Evolutionary conservation across 2,888 invertebrate genomes (phyloP).

Genomic region (Hybos culiciformis): DNA sequence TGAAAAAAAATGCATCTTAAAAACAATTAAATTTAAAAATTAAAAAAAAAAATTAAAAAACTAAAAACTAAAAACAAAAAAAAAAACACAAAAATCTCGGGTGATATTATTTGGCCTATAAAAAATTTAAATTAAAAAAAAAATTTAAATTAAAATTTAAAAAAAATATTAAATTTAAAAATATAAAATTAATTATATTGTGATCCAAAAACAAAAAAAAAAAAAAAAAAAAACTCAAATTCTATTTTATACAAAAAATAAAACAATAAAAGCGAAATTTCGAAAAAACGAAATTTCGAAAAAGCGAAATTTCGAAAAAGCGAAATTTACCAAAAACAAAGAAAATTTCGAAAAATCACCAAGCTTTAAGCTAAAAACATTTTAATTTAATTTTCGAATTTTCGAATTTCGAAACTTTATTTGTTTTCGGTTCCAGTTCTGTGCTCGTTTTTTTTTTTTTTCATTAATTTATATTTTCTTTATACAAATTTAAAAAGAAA

Average conservation of each 20-base stretch:
- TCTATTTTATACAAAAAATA: constrained; percentile 6
- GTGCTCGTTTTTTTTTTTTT: too few species aligned
- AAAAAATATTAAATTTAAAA: background rate
- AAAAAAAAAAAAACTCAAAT: background rate
- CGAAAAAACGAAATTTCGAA: too few species aligned
- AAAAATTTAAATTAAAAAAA: background rate
- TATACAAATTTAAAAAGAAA: too few species aligned
- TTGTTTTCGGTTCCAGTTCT: too few species aligned
- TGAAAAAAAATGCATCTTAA: background rate
- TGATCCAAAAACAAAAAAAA: background rate
- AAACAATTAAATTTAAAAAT: background rate
- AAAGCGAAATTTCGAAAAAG: too few species aligned
- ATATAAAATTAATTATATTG: background rate
- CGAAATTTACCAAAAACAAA: too few species aligned
- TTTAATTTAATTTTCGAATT: background rate
- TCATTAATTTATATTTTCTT: too few species aligned
- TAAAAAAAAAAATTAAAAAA: constrained; percentile 6
- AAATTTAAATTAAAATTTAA: constrained; percentile 2
- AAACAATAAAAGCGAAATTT: too few species aligned
- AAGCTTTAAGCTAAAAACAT: background rate
- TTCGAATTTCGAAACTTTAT: too few species aligned
- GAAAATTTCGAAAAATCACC: background rate
- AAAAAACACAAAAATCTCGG: constrained; percentile 9
- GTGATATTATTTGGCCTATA: constrained; percentile 11
- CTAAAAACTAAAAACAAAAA: background rate